Evolutionary conservation across 2,797 vertebrate genomes (phyloP).

Genomic region (Enoplosus armatus): DNA sequence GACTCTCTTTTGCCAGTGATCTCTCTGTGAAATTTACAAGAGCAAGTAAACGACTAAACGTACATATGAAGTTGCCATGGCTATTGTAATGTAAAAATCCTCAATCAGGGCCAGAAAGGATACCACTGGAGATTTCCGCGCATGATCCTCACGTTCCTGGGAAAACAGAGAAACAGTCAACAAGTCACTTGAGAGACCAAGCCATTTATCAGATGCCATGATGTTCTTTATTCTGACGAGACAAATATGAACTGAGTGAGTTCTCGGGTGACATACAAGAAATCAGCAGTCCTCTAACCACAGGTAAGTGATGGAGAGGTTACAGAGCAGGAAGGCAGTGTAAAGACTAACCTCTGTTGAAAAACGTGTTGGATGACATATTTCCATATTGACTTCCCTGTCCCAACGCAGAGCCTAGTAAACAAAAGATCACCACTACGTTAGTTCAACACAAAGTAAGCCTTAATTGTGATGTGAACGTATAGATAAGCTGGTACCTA

Average conservation of each 20-base stretch:
- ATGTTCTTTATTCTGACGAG: background rate
- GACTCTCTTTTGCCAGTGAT: background rate
- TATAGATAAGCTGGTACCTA: conserved; percentile 43
- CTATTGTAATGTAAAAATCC: background rate
- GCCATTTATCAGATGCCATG: background rate
- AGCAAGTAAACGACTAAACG: background rate
- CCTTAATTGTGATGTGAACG: background rate
- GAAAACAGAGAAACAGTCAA: conserved; percentile 22
- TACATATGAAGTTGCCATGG: background rate
- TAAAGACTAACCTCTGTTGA: conserved; percentile 81
- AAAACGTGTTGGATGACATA: conserved; percentile 85
- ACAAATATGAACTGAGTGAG: background rate
- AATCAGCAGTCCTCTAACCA: background rate
- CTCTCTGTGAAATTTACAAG: background rate
- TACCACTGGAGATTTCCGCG: conserved; percentile 88
- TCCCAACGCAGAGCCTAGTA: conserved; percentile 85
- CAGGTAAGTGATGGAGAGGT: background rate
- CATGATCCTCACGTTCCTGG: conserved; percentile 83
- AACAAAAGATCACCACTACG: conserved; percentile 10
- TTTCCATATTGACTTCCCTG: conserved; percentile 86
- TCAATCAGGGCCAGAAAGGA: conserved; percentile 63
- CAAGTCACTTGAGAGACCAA: background rate
- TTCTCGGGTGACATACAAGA: background rate
- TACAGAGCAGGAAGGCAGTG: background rate
- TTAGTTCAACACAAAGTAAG: background rate